Conservation (phyloP, 2,888 invertebrate genomes). For the Mythimna pallens region DNA sequence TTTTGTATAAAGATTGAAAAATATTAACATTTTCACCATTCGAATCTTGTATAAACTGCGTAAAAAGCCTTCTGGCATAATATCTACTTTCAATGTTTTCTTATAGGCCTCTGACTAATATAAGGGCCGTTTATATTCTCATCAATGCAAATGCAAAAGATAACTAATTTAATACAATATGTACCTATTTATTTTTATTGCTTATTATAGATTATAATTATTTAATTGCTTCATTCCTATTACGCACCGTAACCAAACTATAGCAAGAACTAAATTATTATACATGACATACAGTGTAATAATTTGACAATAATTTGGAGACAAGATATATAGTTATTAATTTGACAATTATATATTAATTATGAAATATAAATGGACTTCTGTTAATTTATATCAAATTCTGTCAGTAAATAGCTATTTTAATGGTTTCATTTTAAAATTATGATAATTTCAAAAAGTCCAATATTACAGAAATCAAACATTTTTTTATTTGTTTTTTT, state of each 20-base stretch:
- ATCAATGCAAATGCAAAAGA: constrained; percentile 26
- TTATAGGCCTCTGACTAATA: constrained; percentile 15
- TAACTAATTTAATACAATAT: constrained; percentile 17
- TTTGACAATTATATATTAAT: constrained; percentile 16
- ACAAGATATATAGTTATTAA: constrained; percentile 9
- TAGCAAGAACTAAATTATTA: not conserved
- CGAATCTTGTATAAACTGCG: constrained; percentile 25
- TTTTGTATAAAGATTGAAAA: constrained; percentile 45
- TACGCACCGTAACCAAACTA: not conserved
- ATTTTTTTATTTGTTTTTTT: constrained; percentile 3
- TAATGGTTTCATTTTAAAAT: not conserved
- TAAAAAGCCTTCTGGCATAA: constrained; percentile 23
- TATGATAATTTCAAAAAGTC: constrained; percentile 1
- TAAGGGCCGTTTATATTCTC: not conserved
- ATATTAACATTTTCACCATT: constrained; percentile 23
- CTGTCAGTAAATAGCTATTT: constrained; percentile 26
- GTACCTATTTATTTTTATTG: constrained; percentile 21
- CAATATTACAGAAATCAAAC: constrained; percentile 8
- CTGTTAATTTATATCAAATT: constrained; percentile 3
- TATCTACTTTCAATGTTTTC: constrained; percentile 12
- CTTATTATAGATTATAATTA: constrained; percentile 11
- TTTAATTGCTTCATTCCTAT: constrained; percentile 8
- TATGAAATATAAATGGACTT: constrained; percentile 30
- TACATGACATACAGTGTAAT: constrained; percentile 1
- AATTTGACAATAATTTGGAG: constrained; percentile 23